Percentiles rank a stretch among this genome's conserved stretches.
phyloP scores from a whole-genome alignment of 2,888 invertebrate species.

The Campoletis raptor region DNA sequence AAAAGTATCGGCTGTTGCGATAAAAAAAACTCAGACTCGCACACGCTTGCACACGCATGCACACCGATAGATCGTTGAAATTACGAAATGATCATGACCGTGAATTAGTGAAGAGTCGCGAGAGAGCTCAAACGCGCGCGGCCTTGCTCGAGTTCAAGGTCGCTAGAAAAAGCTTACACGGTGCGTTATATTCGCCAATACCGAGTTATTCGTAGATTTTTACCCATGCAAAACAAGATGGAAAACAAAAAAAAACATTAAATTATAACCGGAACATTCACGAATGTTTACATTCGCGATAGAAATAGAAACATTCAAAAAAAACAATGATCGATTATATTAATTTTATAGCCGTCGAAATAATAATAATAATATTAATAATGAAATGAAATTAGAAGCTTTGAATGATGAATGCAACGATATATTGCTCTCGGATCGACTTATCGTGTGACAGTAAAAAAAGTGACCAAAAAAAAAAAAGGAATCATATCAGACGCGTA shows the following conservation, averaged over 20 bases:
- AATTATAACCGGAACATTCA: not conserved
- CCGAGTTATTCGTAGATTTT: not conserved
- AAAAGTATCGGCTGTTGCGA: not conserved
- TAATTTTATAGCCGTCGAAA: not conserved
- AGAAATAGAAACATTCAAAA: not conserved
- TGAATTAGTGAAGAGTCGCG: constrained; percentile 18
- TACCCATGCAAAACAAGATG: not conserved
- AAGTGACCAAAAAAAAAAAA: not conserved
- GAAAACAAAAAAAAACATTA: not conserved
- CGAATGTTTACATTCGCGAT: not conserved
- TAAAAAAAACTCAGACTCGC: not conserved
- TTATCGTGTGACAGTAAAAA: constrained; percentile 33
- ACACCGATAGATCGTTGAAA: not conserved
- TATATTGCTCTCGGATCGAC: not conserved
- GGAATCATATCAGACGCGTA: not conserved
- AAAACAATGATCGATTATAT: not conserved
- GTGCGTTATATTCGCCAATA: not conserved
- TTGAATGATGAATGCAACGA: not conserved
- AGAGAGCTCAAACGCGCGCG: constrained; percentile 6
- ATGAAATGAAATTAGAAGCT: constrained; percentile 4
- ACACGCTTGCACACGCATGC: not conserved
- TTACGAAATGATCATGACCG: constrained; percentile 55
- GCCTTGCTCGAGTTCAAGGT: constrained; percentile 36
- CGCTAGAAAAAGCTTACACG: not conserved
- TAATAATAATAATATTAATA: not conserved